Evolutionary conservation across 2,797 vertebrate genomes (phyloP), one percentile per base, ranked within the genome.

Genomic region (Anableps anableps): DNA sequence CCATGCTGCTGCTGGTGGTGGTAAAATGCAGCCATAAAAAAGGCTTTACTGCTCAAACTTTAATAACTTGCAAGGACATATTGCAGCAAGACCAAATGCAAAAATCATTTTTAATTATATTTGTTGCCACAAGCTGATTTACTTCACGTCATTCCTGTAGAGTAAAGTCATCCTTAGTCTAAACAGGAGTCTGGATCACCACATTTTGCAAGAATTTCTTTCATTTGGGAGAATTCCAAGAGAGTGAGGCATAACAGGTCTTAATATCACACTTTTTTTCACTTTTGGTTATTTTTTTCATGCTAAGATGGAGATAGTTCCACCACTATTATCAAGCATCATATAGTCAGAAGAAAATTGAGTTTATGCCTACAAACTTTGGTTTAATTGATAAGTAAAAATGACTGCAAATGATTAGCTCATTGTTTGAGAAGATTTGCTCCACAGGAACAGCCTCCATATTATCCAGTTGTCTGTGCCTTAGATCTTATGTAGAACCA

Each of bases 71-170:
- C 79, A 68, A 79, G 75, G 82, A 88, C 80, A 83, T 89, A 81
- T 85, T 50, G 82, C 83, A 83, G 83, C 78, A 55, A 68, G 31
- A 47, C 76, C 84, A 84, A 89, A 90, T 85, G 75, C 74, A 89
- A 87, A 91, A 91, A 90, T 88, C 80, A 85, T 88, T 88, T 80
- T 60, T 83, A 88, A 90, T 92, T 85, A 83, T 89, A 89, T 89
- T 91, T 89, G 58, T 66, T 83, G 80, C 85, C 75, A 79, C 26
- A 62, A 75, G 80, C 86, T 84, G 84, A 85, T 91, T 92, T 88
- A 91, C 76, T 82, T 76, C 0, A 2, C 83, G 88, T 90, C 80
- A 55, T 86, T 88, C 83, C 76, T 71, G 81, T 53, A 86, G 7
- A 66, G 64, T 79, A 74, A 91, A 85, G 71, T 50, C 75, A 81